Evolutionary conservation across 53 echinoderm and acorn worm genomes (phyloP).

Genomic region (Patiria pectinifera): DNA sequence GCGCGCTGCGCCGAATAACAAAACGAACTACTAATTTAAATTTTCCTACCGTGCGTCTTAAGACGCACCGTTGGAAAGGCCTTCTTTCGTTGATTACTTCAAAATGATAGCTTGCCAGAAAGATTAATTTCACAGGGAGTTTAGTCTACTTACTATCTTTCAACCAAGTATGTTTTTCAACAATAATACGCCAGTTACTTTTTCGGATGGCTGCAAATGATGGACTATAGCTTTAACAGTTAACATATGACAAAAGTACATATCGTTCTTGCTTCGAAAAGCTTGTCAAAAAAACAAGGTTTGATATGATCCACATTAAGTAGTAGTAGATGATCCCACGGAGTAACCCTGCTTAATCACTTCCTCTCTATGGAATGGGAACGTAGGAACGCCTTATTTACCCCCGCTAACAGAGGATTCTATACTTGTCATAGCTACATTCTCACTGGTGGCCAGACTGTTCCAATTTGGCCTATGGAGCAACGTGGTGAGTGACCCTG

Average conservation of each 20-base stretch:
- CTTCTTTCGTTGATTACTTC: too few species aligned
- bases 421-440: conserved; percentile 40
- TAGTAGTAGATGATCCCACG: conserved; percentile 16
- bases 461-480: conserved; percentile 21
- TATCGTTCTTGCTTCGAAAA: background rate
- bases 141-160: too few species aligned
- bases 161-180: too few species aligned
- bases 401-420: background rate
- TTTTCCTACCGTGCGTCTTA: too few species aligned
- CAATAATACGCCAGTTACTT: too few species aligned
- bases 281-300: conserved; percentile 4
- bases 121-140: too few species aligned
- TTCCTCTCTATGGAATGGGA: conserved; percentile 21
- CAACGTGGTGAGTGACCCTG: conserved; percentile 33
- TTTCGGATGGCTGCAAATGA: too few species aligned
- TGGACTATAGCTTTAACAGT: too few species aligned
- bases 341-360: conserved; percentile 36
- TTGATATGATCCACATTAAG: background rate
- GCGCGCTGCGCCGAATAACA: too few species aligned
- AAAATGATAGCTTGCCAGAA: too few species aligned
- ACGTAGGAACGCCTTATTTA: conserved; percentile 35
- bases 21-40: too few species aligned
- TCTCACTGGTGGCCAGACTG: conserved; percentile 1
- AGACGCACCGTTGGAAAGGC: too few species aligned
- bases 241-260: background rate